Percentiles rank a stretch among this genome's conserved stretches.
These are phyloP conservation scores for Alauda arvensis DNA, from an alignment of 2,797 vertebrate species.

Conservation along the genomic window DNA sequence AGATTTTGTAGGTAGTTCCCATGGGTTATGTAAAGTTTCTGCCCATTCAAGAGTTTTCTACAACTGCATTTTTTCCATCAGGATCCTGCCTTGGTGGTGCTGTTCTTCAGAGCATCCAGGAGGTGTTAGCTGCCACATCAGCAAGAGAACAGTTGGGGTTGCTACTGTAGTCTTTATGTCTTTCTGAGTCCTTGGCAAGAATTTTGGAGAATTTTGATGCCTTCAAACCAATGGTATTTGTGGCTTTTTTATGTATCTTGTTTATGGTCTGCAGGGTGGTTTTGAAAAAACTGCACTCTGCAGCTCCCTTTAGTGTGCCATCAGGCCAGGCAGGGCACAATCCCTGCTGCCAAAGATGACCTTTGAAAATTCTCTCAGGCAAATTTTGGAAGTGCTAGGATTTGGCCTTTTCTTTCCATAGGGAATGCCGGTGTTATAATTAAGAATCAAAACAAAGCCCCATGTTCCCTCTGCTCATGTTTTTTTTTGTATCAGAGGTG, in stretches of 20 bases:
- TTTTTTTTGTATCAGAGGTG: not conserved
- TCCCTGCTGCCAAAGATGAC: not conserved
- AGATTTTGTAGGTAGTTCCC: not conserved
- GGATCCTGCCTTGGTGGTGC: not conserved
- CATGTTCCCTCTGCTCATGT: not conserved
- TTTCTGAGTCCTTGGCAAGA: not conserved
- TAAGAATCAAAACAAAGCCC: slow-evolving; percentile 1
- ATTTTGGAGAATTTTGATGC: not conserved
- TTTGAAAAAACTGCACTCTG: not conserved
- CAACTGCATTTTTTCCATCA: not conserved
- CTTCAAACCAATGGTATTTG: not conserved
- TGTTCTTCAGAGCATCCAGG: not conserved
- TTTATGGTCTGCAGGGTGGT: not conserved
- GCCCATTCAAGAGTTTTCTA: not conserved
- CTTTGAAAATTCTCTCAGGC: not conserved
- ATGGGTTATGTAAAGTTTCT: not conserved
- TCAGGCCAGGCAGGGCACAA: not conserved
- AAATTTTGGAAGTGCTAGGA: not conserved
- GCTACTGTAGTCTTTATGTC: not conserved
- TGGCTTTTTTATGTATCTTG: not conserved
- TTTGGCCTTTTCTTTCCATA: not conserved
- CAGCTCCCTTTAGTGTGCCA: not conserved
- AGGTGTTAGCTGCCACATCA: not conserved
- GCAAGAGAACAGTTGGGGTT: not conserved
- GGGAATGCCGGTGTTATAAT: not conserved